A percentile compares a stretch with the other conserved stretches of the same genome.
Conservation (phyloP, 2,888 invertebrate species). For the Leucoma salicis region DNA sequence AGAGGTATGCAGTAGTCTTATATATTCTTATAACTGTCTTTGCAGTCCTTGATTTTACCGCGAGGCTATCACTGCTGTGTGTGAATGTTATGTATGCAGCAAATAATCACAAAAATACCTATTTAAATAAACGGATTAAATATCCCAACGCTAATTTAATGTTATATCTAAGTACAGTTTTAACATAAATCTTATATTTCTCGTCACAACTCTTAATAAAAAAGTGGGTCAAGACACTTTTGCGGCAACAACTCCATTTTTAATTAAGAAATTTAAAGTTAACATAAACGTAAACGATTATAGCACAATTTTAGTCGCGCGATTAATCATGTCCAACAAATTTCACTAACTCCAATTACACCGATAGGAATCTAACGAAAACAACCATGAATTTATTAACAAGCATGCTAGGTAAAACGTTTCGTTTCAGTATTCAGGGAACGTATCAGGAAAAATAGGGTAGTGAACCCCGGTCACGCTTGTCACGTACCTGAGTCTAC, state of each 20-base stretch:
- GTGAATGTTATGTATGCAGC: no score
- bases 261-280: slow-evolving; percentile 29
- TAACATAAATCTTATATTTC: no score
- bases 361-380: slow-evolving; percentile 22
- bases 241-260: slow-evolving; percentile 21
- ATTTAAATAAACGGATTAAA: no score
- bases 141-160: no score
- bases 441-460: slow-evolving; percentile 25
- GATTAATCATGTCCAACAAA: slow-evolving; percentile 13
- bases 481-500: slow-evolving; percentile 26
- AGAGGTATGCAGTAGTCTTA: no score
- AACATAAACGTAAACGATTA: slow-evolving; percentile 13
- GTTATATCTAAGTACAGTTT: no score
- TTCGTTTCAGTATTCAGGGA: slow-evolving; percentile 26
- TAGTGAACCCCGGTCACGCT: slow-evolving; percentile 30
- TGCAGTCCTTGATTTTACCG: no score
- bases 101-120: no score
- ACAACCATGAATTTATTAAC: slow-evolving; percentile 25
- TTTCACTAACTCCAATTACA: slow-evolving; percentile 7
- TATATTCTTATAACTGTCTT: no score
- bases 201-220: slow-evolving; percentile 3
- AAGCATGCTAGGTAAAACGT: slow-evolving; percentile 20
- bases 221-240: slow-evolving; percentile 18
- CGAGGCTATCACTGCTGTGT: no score
- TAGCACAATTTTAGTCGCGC: slow-evolving; percentile 17